phyloP scores from a whole-genome alignment of 2,797 vertebrate genomes.

The Pelodytes ibericus region DNA sequence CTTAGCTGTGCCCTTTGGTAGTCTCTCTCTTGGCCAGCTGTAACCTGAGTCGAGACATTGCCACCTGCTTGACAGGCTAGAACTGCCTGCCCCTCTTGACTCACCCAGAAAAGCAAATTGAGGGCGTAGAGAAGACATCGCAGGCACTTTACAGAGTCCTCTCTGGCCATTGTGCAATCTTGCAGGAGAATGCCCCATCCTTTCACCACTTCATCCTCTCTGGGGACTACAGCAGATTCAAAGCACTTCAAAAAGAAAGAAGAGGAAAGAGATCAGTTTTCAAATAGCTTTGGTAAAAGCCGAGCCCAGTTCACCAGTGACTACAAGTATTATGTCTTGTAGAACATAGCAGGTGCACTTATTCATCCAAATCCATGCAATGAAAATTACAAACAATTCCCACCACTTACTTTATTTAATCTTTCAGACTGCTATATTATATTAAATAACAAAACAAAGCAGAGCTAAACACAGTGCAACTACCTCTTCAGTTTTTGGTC shows the following conservation, averaged over 20 bases:
- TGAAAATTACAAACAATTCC: background rate
- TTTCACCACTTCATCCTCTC: slow-evolving; percentile 73
- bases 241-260: slow-evolving; percentile 39
- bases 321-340: slow-evolving; percentile 8
- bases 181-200: slow-evolving; percentile 73
- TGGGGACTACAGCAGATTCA: slow-evolving; percentile 22
- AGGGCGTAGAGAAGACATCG: slow-evolving; percentile 92
- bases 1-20: slow-evolving; percentile 55
- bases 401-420: background rate
- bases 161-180: slow-evolving; percentile 87
- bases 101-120: slow-evolving; percentile 97
- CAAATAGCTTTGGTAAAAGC: slow-evolving; percentile 22
- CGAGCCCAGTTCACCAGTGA: slow-evolving; percentile 4
- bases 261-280: slow-evolving; percentile 29
- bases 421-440: background rate
- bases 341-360: slow-evolving; percentile 11
- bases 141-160: slow-evolving; percentile 94
- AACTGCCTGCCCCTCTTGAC: slow-evolving; percentile 63
- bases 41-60: slow-evolving; percentile 59
- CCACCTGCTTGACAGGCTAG: slow-evolving; percentile 71
- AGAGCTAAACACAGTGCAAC: too few relatives aligned
- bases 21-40: slow-evolving; percentile 45
- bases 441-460: background rate
- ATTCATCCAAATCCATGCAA: slow-evolving; percentile 1
- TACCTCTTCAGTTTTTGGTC: too few relatives aligned